These are phyloP conservation scores for Takifugu bimaculatus DNA, from an alignment of 2,113 vertebrate species.

Conservation along the genomic window DNA sequence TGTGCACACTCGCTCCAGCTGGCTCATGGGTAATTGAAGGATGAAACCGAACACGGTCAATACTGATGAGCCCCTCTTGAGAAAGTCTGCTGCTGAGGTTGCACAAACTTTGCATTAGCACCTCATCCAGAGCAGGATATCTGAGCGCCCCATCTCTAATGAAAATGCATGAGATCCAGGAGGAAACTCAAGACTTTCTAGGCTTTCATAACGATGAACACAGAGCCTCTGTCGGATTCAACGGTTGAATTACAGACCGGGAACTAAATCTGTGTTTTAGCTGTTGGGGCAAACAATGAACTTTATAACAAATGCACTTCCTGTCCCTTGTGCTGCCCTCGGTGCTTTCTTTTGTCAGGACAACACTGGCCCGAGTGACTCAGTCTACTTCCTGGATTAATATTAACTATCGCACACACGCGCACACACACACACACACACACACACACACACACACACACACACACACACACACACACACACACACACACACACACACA, in stretches of 20 bases:
- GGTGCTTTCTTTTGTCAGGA: constrained; percentile 11
- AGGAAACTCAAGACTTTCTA: not conserved
- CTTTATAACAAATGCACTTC: not conserved
- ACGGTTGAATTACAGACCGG: too few relatives aligned
- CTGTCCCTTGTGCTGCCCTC: not conserved
- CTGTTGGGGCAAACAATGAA: too few relatives aligned
- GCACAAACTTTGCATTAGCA: too few relatives aligned
- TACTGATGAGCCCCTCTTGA: too few relatives aligned
- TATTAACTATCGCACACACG: not conserved
- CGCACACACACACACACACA: too few relatives aligned
- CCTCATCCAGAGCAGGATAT: not conserved
- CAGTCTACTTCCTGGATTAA: constrained; percentile 8
- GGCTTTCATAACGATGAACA: not conserved
- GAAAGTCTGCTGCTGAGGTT: too few relatives aligned
- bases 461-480: not conserved
- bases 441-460: too few relatives aligned
- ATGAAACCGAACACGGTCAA: not conserved
- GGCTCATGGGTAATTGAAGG: too few relatives aligned
- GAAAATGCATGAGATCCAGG: not conserved
- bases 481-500: too few relatives aligned
- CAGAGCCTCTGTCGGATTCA: too few relatives aligned
- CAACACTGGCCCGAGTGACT: constrained; percentile 14
- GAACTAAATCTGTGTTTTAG: too few relatives aligned
- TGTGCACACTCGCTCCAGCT: too few relatives aligned
- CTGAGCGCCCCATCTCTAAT: not conserved